Evolutionary conservation across 1,140 invertebrate species (phyloP).

Genomic region (Drosophila azteca): DNA sequence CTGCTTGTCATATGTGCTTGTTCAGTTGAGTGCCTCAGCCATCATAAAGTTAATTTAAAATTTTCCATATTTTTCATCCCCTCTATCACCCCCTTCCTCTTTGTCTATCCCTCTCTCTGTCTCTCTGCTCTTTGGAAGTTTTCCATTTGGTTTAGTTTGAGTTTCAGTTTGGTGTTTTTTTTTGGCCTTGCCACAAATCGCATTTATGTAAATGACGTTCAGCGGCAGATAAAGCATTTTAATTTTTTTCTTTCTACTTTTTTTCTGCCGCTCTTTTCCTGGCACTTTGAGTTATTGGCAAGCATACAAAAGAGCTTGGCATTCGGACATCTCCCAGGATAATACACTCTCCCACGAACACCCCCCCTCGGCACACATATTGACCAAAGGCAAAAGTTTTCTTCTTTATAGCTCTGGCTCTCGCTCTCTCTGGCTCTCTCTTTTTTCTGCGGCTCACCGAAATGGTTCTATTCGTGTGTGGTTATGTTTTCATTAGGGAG

Average conservation of each 20-base stretch:
- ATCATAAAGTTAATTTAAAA: slow-evolving; percentile 76
- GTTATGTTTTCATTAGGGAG: slow-evolving; percentile 22
- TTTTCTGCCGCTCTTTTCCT: background rate
- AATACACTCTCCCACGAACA: slow-evolving; percentile 23
- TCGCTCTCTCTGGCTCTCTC: background rate
- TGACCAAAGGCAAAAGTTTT: slow-evolving; percentile 16
- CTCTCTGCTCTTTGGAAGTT: slow-evolving; percentile 11
- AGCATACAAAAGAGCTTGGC: slow-evolving; percentile 60
- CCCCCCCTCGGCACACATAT: no score
- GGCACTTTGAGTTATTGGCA: slow-evolving; percentile 68
- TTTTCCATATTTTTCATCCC: slow-evolving; percentile 29
- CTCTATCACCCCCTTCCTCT: no score
- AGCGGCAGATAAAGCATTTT: slow-evolving; percentile 65
- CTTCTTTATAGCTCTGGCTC: background rate
- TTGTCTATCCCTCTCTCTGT: background rate
- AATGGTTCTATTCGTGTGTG: slow-evolving; percentile 37
- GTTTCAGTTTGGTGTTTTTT: slow-evolving; percentile 24
- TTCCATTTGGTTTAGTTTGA: slow-evolving; percentile 51
- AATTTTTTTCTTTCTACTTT: slow-evolving; percentile 24
- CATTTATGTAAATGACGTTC: slow-evolving; percentile 72
- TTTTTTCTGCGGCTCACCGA: slow-evolving; percentile 28
- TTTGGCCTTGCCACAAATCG: slow-evolving; percentile 56
- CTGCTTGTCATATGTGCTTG: slow-evolving; percentile 62
- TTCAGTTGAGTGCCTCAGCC: slow-evolving; percentile 57
- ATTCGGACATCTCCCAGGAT: slow-evolving; percentile 44